Conservation (phyloP, 2,797 vertebrate species). For the Esox lucius region DNA sequence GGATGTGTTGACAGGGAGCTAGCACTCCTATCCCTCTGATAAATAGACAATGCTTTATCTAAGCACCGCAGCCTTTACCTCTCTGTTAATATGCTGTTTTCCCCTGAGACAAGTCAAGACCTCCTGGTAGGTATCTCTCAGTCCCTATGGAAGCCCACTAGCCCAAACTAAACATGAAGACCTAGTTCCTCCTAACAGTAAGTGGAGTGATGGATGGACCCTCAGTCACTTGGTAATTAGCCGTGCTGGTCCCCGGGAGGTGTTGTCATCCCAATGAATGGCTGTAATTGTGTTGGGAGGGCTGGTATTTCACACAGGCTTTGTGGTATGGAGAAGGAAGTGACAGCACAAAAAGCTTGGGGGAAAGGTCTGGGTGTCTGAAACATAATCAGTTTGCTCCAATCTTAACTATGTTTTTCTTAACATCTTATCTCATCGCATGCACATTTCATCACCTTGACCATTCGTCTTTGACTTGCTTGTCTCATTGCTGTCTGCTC, state of each 20-base stretch:
- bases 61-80: slow-evolving; percentile 26
- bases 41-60: slow-evolving; percentile 54
- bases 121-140: background rate
- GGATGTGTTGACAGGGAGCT: slow-evolving; percentile 63
- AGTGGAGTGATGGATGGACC: slow-evolving; percentile 31
- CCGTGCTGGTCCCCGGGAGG: slow-evolving; percentile 48
- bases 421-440: slow-evolving; percentile 33
- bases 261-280: slow-evolving; percentile 56
- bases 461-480: background rate
- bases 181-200: slow-evolving; percentile 40
- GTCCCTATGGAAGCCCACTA: slow-evolving; percentile 23
- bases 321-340: slow-evolving; percentile 42
- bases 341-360: slow-evolving; percentile 37
- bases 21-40: slow-evolving; percentile 50
- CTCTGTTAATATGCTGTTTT: slow-evolving; percentile 42
- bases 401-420: slow-evolving; percentile 54
- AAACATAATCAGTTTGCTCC: slow-evolving; percentile 67
- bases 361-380: slow-evolving; percentile 37
- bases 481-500: slow-evolving; percentile 15
- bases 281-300: slow-evolving; percentile 50
- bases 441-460: slow-evolving; percentile 21
- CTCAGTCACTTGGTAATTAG: slow-evolving; percentile 62
- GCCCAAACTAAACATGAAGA: slow-evolving; percentile 44
- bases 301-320: slow-evolving; percentile 55
- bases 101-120: slow-evolving; percentile 37